These are phyloP conservation scores for Thera obeliscata DNA, from an alignment of 2,888 invertebrate species.

Conservation along the genomic window DNA sequence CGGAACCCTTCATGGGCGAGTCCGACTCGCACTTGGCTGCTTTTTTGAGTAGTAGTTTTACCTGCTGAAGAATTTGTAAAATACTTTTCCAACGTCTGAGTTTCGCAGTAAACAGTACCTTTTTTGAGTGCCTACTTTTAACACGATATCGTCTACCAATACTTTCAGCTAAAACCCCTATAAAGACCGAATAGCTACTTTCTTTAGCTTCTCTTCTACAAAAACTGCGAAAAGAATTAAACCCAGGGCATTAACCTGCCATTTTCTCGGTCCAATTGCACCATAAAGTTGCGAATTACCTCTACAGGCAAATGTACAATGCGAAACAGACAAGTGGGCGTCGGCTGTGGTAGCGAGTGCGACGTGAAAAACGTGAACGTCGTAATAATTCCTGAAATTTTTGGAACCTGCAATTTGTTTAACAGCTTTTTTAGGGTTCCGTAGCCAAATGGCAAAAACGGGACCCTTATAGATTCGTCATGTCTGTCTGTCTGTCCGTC, in stretches of 20 bases:
- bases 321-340: conserved; percentile 1
- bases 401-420: not conserved
- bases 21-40: too few species aligned
- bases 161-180: conserved; percentile 12
- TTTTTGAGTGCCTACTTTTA: not conserved
- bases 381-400: not conserved
- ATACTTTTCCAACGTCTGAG: too few species aligned
- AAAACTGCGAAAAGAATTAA: conserved; percentile 38
- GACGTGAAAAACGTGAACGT: conserved; percentile 5
- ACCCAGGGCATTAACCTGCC: conserved; percentile 37
- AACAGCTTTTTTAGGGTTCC: too few species aligned
- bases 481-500: too few species aligned
- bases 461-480: too few species aligned
- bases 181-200: conserved; percentile 23
- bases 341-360: not conserved
- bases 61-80: too few species aligned
- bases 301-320: conserved; percentile 11
- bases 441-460: too few species aligned
- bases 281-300: conserved; percentile 40
- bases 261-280: conserved; percentile 36
- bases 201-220: conserved; percentile 27
- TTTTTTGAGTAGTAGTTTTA: too few species aligned
- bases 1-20: too few species aligned
- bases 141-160: conserved; percentile 5
- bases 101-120: too few species aligned